Percentiles rank a stretch among this genome's conserved stretches.
Conservation (phyloP, 2,888 invertebrate species). For the Xestia xanthographa region DNA sequence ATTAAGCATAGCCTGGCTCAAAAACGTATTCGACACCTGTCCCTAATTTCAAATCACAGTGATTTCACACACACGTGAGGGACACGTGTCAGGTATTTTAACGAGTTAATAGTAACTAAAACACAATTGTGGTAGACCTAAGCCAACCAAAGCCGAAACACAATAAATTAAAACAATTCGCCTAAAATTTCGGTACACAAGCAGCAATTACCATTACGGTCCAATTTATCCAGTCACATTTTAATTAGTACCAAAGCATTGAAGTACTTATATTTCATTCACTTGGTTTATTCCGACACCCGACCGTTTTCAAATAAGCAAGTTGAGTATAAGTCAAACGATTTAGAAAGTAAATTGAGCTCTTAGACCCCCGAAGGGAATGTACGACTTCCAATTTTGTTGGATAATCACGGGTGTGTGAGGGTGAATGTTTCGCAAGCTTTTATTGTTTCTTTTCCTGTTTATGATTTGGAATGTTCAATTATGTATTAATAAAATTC, state of each 20-base stretch:
- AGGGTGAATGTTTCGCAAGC: slow-evolving; percentile 30
- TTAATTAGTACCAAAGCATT: slow-evolving; percentile 46
- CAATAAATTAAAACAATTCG: slow-evolving; percentile 29
- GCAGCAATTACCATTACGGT: slow-evolving; percentile 27
- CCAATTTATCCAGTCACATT: slow-evolving; percentile 36
- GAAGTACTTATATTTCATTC: slow-evolving; percentile 57
- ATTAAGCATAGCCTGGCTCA: too few relatives aligned
- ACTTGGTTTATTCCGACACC: slow-evolving; percentile 52
- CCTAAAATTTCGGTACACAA: slow-evolving; percentile 24
- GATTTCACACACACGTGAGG: not conserved
- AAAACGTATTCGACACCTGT: not conserved
- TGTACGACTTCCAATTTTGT: slow-evolving; percentile 53
- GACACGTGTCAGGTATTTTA: not conserved
- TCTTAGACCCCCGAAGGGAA: slow-evolving; percentile 38
- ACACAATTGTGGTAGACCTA: slow-evolving; percentile 9
- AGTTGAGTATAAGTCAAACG: slow-evolving; percentile 44
- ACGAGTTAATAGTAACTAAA: slow-evolving; percentile 7
- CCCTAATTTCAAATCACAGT: not conserved
- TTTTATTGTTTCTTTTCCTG: slow-evolving; percentile 43
- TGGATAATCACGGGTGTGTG: slow-evolving; percentile 42
- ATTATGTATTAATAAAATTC: slow-evolving; percentile 35
- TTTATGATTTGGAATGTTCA: slow-evolving; percentile 41
- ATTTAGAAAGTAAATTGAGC: slow-evolving; percentile 57
- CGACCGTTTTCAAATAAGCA: slow-evolving; percentile 57
- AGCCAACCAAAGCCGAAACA: not conserved